Percentiles rank a stretch among this genome's conserved stretches.
Evolutionary conservation across 2,797 vertebrate species (phyloP).

Genomic region (Microctenopoma stevenorrisi): DNA sequence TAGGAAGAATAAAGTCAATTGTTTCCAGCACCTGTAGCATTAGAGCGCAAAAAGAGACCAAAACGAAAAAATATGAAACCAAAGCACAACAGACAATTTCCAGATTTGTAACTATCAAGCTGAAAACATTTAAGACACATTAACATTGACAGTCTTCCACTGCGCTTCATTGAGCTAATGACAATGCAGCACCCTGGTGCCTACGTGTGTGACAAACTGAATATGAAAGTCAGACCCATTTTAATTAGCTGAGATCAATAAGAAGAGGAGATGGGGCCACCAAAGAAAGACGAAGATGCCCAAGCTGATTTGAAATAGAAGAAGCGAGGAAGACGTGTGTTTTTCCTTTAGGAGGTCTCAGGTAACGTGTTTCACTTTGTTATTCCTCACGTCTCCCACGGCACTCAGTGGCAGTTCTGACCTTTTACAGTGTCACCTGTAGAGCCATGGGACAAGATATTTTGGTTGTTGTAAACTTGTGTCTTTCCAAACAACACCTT

Average conservation of each 20-base stretch:
- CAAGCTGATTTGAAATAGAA: not conserved
- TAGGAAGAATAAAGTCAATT: not conserved
- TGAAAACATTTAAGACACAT: not conserved
- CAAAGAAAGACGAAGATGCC: not conserved
- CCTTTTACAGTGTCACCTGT: constrained; percentile 30
- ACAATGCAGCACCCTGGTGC: not conserved
- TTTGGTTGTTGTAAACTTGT: constrained; percentile 27
- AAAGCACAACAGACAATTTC: not conserved
- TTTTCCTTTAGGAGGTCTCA: not conserved
- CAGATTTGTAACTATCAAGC: not conserved
- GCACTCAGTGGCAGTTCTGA: constrained; percentile 22
- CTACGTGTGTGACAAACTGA: not conserved
- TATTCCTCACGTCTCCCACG: not conserved
- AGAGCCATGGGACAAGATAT: constrained; percentile 18
- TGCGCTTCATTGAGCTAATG: not conserved
- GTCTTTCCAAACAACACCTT: constrained; percentile 35
- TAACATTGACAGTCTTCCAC: not conserved
- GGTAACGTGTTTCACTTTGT: constrained; percentile 6
- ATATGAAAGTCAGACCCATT: not conserved
- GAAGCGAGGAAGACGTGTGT: not conserved
- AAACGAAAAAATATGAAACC: not conserved
- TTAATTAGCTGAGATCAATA: not conserved
- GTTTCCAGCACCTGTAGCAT: too few species aligned
- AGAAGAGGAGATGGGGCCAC: not conserved
- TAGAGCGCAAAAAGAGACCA: not conserved